phyloP scores from a whole-genome alignment of 2,888 invertebrate genomes.

The Acanthosepion lycidas region DNA sequence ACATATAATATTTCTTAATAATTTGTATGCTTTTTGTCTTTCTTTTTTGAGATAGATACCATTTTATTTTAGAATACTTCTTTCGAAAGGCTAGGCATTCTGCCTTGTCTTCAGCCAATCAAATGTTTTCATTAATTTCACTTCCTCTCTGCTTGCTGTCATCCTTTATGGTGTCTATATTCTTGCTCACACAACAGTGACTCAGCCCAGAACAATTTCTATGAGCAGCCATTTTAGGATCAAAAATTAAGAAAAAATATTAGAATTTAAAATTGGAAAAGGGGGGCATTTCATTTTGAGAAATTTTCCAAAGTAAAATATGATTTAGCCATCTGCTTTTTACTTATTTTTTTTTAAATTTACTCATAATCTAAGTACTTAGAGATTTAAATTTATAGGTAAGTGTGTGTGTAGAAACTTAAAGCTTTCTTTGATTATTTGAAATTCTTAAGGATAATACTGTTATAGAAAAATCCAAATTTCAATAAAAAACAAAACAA shows the following conservation, averaged over 20 bases:
- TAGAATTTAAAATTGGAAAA: not conserved
- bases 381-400: not conserved
- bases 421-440: not conserved
- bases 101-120: conserved; percentile 3
- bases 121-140: not conserved
- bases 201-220: not conserved
- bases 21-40: no score
- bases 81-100: not conserved
- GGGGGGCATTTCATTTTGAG: not conserved
- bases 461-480: not conserved
- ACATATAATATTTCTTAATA: no score
- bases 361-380: not conserved
- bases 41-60: no score
- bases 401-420: not conserved
- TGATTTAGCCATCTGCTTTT: not conserved
- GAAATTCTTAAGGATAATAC: not conserved
- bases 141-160: not conserved
- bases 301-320: not conserved
- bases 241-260: not conserved
- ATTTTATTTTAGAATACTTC: not conserved
- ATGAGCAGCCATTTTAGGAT: not conserved
- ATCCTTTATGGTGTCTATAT: not conserved
- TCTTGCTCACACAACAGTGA: not conserved
- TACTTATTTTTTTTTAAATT: not conserved
- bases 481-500: not conserved